Base-by-base conservation (phyloP, 1,140 invertebrate genomes). In the Diabrotica undecimpunctata region DNA sequence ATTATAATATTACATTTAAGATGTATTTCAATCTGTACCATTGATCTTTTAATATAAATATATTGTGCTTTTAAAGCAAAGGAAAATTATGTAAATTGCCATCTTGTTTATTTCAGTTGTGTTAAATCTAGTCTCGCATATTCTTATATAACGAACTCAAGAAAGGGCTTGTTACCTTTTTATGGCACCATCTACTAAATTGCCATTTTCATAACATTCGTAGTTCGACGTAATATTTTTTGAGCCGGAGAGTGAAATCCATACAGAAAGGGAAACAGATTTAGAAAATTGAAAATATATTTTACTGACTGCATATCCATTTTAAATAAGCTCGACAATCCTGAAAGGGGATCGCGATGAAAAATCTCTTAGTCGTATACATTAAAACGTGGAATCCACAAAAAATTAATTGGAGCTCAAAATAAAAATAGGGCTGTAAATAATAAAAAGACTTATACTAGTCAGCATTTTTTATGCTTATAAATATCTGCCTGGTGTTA, bases 201-300 rank as follows among this genome's bases (percentile, higher is more conserved):
- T n/a, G 41, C 41, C n/a, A 46, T 46, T 46, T 46, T n/a, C 41
- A 46, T 46, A 46, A 46, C 41, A 46, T 46, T 46, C 41, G 8
- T 6, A 46, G 41, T 10, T 46, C 41, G 41, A 10, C 8, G n/a
- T 8, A n/a, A 46, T 46, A 46, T 46, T 46, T n/a, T 46, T n/a
- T 10, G 41, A n/a, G 41, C n/a, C 8, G 8, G 41, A 6, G 25
- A 46, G n/a, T 46, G 41, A 46, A 46, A 46, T 46, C 41, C 41
- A 4, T 10, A 46, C 41, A 5, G 41, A n/a, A n/a, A 46, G 41
- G n/a, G 41, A 46, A 46, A 46, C 41, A 46, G 41, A 46, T 46
- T 46, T 46, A 46, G 41, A 46, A 46, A 46, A 46, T 46, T 46
- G 41, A 46, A 46, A 46, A 46, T 46, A 46, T 46, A 46, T 46